Evolutionary conservation across 2,888 invertebrate genomes (phyloP), one percentile per base, ranked within the genome.

Genomic region (Monochamus alternatus): DNA sequence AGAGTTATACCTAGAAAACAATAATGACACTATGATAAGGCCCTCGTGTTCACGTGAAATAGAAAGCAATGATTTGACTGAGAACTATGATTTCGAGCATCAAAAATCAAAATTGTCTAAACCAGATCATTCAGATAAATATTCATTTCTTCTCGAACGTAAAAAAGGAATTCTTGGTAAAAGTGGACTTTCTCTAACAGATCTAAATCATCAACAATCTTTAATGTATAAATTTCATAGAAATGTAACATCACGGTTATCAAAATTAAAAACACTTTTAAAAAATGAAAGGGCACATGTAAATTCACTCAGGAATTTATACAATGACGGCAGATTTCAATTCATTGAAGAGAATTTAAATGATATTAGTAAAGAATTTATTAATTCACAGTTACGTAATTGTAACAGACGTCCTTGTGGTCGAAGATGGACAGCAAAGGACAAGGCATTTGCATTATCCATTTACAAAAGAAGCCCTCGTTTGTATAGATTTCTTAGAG

Each of bases 391-490:
- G 62, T 44, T 81, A 4, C 44, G 78, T 55, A 81, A 81, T 71
- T 47, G 31, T 38, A 73, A 75, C 60, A 65, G 66, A 51, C 31
- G 59, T 38, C 76, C 75, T 32, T 38, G n/a, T 32, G 76, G 76
- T 10, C 64, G 76, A 58, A 75, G 76, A 51, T 80, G 78, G 78
- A 74, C 79, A 4, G 22, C 70, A 22, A 9, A 80, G 52, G 80
- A 82, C n/a, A 82, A 81, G 76, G 66, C 73, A 52, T 80, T 80
- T 63, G 81, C 81, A 43, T 72, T 81, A 9, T 80, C 83, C 3
- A 64, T 83, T 2, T 81, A 77, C 55, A 82, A 83, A 69, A 43
- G 79, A 69, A 81, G 81, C 44, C 82, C 82, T 30, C 76, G 76
- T 30, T 65, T 81, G 1, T 82, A 83, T 60, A 67, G 69, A 60